Base-by-base conservation (phyloP, 1,140 invertebrate species). In the Sipha flava region DNA sequence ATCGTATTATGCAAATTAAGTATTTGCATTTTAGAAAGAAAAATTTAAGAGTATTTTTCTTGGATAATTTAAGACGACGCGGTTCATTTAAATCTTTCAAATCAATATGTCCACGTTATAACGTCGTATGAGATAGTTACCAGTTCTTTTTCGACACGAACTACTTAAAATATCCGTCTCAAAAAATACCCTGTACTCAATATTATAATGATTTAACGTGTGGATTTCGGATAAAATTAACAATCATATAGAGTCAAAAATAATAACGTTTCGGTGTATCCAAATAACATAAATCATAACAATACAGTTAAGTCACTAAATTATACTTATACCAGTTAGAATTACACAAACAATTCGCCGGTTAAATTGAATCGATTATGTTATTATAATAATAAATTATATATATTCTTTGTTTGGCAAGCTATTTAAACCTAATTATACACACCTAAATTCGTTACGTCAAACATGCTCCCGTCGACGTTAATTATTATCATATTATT, bases 151-250 rank as follows among this genome's bases (percentile, higher is more conserved):
- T 45, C 40, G 1, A 21, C 18, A 26, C 64, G 23, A 45, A 29
- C 37, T 49, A n/a, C 47, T 1, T 21, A n/a, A 26, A 47, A 29
- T 70, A 29, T 29, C 23, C 16, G 40, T 70, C 66, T 47, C 43
- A 68, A 68, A 70, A 70, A 70, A 45, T 70, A 70, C 66, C 66
- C 66, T 70, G 66, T 70, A 70, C 66, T 70, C 37, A 23, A 34
- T 9, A 14, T 40, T 10, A 16, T 26, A 45, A 14, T 40, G 10
- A 26, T 43, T 2, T 16, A 43, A 45, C 14, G 40, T 18, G 64
- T 45, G 23, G 14, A 26, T 16, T 26, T 68, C 9, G n/a, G 34
- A 26, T 26, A 26, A 68, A 16, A 16, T 26, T 1, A 66, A 43
- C 40, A 12, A 43, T 12, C 40, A 43, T 12, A 43, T n/a, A n/a